Evolutionary conservation across 2,797 vertebrate genomes (phyloP).

Genomic region (Hydrophis major): DNA sequence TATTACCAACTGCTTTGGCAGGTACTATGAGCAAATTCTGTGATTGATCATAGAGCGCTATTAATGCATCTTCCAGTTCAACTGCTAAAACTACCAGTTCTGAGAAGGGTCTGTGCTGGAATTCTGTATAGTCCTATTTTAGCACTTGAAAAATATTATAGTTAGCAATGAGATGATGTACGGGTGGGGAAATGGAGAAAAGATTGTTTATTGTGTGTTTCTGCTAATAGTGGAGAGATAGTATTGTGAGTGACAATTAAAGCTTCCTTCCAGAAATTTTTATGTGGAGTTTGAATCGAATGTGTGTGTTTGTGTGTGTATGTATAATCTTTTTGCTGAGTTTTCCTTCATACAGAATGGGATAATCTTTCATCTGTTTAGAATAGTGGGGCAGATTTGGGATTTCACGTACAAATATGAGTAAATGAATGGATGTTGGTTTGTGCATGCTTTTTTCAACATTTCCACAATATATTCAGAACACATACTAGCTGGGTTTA

Average conservation of each 20-base stretch:
- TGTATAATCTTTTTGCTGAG: not conserved
- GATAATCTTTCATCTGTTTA: not conserved
- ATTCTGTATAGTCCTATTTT: not conserved
- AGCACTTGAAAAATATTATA: not conserved
- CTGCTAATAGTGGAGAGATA: not conserved
- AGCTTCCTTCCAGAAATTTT: not conserved
- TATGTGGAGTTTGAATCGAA: not conserved
- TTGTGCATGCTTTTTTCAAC: not conserved
- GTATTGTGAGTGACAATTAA: not conserved
- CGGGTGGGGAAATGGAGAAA: not conserved
- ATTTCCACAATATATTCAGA: not conserved
- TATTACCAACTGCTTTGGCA: not conserved
- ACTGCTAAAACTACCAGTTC: not conserved
- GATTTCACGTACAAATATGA: not conserved
- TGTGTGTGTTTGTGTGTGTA: not conserved
- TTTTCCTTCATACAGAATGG: not conserved
- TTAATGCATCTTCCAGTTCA: not conserved
- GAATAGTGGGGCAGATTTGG: not conserved
- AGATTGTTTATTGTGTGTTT: not conserved
- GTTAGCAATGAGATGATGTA: not conserved
- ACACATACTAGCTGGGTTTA: not conserved
- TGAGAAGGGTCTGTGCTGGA: not conserved
- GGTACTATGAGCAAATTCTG: not conserved
- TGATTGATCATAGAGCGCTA: not conserved
- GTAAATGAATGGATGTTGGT: not conserved